Conservation (phyloP, 1,140 invertebrate species). For the Euura saliciscinereae region DNA sequence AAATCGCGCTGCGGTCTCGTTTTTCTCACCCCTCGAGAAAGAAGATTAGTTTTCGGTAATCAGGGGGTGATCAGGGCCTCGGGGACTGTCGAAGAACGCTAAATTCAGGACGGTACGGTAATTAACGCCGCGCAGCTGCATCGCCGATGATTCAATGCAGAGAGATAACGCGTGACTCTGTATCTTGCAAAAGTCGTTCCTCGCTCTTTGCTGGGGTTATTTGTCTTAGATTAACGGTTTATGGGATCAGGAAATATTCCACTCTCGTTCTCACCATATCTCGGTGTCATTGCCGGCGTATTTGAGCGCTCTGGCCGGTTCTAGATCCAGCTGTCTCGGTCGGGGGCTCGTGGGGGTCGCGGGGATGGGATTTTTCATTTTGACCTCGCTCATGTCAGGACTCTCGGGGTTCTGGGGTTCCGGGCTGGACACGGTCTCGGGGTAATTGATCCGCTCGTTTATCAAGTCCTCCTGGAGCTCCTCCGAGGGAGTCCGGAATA, state of each 20-base stretch:
- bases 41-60: too few relatives aligned
- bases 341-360: constrained; percentile 48
- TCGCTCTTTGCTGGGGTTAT: constrained; percentile 34
- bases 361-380: constrained; percentile 30
- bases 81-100: too few relatives aligned
- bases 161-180: too few relatives aligned
- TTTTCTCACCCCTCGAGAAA: too few relatives aligned
- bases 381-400: constrained; percentile 39
- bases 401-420: constrained; percentile 50
- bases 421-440: constrained; percentile 64
- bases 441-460: constrained; percentile 73
- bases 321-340: constrained; percentile 49
- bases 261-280: constrained; percentile 68
- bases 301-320: constrained; percentile 58
- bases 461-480: constrained; percentile 65
- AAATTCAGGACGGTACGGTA: too few relatives aligned
- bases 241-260: constrained; percentile 43
- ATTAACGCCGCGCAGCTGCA: too few relatives aligned
- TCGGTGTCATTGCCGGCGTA: constrained; percentile 71
- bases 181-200: too few relatives aligned
- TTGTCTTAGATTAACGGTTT: constrained; percentile 12
- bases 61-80: too few relatives aligned
- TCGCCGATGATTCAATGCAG: too few relatives aligned
- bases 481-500: constrained; percentile 57
- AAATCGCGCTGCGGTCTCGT: too few relatives aligned